Percentiles rank a stretch among this genome's conserved stretches.
These are phyloP conservation scores for Thunnus albacares DNA, from an alignment of 2,797 vertebrate species.

Conservation along the genomic window DNA sequence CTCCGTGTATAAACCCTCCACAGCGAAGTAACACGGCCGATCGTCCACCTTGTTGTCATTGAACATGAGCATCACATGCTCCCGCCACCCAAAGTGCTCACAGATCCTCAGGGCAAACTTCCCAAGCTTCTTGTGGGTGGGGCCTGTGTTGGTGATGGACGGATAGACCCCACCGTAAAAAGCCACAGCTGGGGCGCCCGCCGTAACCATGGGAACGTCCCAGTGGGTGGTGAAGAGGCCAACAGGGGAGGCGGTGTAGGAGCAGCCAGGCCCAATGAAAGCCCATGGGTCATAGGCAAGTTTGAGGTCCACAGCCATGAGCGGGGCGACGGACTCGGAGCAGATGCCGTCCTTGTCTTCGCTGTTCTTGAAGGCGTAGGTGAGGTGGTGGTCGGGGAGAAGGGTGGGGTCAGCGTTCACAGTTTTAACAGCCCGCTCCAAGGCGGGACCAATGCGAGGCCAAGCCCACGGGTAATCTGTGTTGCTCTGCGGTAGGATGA, in stretches of 20 bases:
- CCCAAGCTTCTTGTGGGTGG: slow-evolving; percentile 93
- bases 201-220: slow-evolving; percentile 92
- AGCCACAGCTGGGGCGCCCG: slow-evolving; percentile 90
- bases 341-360: slow-evolving; percentile 88
- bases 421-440: slow-evolving; percentile 82
- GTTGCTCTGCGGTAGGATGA: slow-evolving; percentile 90
- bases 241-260: slow-evolving; percentile 91
- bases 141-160: slow-evolving; percentile 91
- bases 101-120: slow-evolving; percentile 88
- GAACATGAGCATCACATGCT: slow-evolving; percentile 88
- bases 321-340: slow-evolving; percentile 90
- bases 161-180: slow-evolving; percentile 85
- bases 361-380: slow-evolving; percentile 87
- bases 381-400: slow-evolving; percentile 84
- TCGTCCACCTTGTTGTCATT: slow-evolving; percentile 87
- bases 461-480: slow-evolving; percentile 94
- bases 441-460: slow-evolving; percentile 92
- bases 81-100: slow-evolving; percentile 89
- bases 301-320: slow-evolving; percentile 92
- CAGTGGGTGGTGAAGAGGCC: slow-evolving; percentile 92
- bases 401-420: slow-evolving; percentile 83
- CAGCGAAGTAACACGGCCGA: slow-evolving; percentile 90
- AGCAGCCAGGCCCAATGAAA: slow-evolving; percentile 94
- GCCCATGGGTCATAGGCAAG: slow-evolving; percentile 87
- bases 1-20: slow-evolving; percentile 90